Evolutionary conservation across 2,797 vertebrate genomes (phyloP), one percentile per base, ranked within the genome.

Genomic region (Chaetodon trifasciatus): DNA sequence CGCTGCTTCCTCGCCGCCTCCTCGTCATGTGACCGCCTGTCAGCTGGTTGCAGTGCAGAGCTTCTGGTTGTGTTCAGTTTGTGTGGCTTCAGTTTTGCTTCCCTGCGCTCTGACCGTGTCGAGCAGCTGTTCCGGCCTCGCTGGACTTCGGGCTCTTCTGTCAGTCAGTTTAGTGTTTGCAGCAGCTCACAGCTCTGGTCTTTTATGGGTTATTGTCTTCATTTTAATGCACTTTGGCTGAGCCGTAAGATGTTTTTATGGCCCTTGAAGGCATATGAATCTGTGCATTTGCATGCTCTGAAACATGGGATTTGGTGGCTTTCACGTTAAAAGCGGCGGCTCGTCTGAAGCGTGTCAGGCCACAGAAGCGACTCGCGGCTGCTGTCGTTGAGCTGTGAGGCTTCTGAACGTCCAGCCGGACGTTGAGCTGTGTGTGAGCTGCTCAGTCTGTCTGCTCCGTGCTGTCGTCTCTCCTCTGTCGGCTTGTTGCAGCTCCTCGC

Each of bases 1-100:
- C 64, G 70, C 37, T 3, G 50, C 64, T 69, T 52, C 52, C 60
- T 55, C 3, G 16, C 69, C 37, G 53, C 44, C 55, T 78, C 40
- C 10, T n/a, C 15, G 28, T 63, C 66, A 61, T 47, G 49, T 70
- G 66, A 77, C 40, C 47, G 4, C 23, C 24, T 28, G 28, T 28
- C 28, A 28, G 28, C 28, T 28, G 28, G 3, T 28, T 28, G 28
- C 28, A 28, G 28, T 28, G 28, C 28, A 28, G 28, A 28, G 28
- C 28, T 28, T 3, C 28, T 28, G 28, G 28, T 28, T 28, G 1
- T 28, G 28, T 3, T 28, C 28, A 2, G 28, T 50, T 50, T 10
- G 40, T 12, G 11, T 42, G 40, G 40, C 42, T 13, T 24, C 24
- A 16, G 6, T 7, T 56, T 4, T 32, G 3, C 28, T 32, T 32